phyloP scores from a whole-genome alignment of 2,797 vertebrate species.

The Microhierax caerulescens region DNA sequence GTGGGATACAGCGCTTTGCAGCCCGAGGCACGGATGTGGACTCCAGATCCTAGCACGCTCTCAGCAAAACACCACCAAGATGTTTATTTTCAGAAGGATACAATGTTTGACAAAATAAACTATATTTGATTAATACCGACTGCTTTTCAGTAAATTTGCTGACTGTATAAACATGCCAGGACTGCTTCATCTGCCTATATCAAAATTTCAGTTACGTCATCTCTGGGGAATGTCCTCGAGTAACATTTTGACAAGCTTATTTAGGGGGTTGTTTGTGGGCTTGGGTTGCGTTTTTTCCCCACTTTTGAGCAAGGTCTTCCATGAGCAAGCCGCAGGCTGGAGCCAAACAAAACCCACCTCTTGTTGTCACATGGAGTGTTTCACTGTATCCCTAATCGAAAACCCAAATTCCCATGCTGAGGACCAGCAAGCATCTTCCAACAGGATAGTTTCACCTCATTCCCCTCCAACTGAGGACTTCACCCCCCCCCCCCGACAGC shows the following conservation, averaged over 20 bases:
- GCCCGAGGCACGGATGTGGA: background rate
- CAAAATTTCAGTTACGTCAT: conserved; percentile 43
- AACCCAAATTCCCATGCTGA: background rate
- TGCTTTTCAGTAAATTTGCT: conserved; percentile 47
- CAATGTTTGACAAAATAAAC: conserved; percentile 51
- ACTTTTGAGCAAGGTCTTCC: background rate
- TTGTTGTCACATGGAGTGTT: background rate
- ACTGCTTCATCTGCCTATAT: conserved; percentile 22
- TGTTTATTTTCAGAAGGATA: conserved; percentile 65
- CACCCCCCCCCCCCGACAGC: background rate
- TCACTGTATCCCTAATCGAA: background rate
- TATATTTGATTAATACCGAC: conserved; percentile 41
- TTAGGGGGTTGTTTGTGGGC: background rate
- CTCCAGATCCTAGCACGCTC: background rate
- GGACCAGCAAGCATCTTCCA: background rate
- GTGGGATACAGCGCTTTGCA: background rate
- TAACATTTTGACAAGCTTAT: background rate
- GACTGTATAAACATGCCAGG: conserved; percentile 50
- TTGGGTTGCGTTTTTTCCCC: background rate
- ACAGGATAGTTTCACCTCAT: background rate
- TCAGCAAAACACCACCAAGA: conserved; percentile 38
- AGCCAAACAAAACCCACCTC: background rate
- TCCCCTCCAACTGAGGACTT: background rate
- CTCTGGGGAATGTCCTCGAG: conserved; percentile 29
- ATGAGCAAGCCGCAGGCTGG: background rate